Conservation (phyloP, 2,113 vertebrate species). For the Triplophysa tibetana region DNA sequence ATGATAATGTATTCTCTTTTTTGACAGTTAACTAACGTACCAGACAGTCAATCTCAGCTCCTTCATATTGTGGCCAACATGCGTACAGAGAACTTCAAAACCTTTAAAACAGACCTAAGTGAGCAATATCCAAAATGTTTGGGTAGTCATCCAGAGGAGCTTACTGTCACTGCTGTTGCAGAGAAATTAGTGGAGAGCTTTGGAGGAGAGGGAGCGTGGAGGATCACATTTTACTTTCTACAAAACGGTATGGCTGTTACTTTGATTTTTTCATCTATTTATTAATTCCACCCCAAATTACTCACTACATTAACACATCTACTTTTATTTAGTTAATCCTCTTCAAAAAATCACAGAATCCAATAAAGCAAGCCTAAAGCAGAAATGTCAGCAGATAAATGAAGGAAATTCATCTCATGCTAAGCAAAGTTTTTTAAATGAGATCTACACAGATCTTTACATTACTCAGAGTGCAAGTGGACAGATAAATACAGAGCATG, state of each 20-base stretch:
- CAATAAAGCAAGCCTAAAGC: slow-evolving; percentile 1
- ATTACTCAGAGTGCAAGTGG: not conserved
- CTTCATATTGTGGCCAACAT: not conserved
- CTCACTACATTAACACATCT: not conserved
- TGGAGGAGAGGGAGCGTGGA: slow-evolving; percentile 9
- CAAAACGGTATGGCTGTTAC: not conserved
- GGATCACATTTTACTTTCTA: not conserved
- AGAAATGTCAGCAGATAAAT: not conserved
- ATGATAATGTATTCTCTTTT: not conserved
- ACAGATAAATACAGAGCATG: slow-evolving; percentile 3
- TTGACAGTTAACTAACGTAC: not conserved
- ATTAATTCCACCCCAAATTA: too few relatives aligned
- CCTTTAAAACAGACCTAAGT: not conserved
- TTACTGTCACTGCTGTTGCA: not conserved
- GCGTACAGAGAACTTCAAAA: not conserved
- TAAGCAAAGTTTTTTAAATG: not conserved
- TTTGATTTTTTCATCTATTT: too few relatives aligned
- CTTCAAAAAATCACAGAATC: not conserved
- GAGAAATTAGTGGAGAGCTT: slow-evolving; percentile 1
- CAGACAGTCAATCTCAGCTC: not conserved
- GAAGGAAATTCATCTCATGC: slow-evolving; percentile 20
- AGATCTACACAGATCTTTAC: slow-evolving; percentile 15
- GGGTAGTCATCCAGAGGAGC: not conserved
- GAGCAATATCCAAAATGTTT: slow-evolving; percentile 13
- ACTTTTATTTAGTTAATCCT: not conserved